Evolutionary conservation across 2,888 invertebrate genomes (phyloP).

Genomic region (Criorhina ranunculi): DNA sequence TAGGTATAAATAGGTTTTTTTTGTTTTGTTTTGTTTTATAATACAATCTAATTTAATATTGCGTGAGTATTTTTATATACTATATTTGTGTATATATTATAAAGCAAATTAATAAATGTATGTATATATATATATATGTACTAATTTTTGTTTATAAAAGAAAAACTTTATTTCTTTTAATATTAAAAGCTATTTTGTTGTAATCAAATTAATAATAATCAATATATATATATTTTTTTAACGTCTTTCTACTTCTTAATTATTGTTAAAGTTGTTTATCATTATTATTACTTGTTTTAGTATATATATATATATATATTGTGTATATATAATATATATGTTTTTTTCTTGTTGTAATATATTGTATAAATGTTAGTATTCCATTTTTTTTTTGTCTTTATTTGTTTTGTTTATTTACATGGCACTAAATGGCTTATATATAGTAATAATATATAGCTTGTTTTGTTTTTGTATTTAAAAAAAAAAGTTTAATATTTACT

Average conservation of each 20-base stretch:
- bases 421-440: conserved; percentile 77
- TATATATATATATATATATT: conserved; percentile 66
- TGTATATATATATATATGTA: conserved; percentile 71
- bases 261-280: conserved; percentile 75
- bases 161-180: conserved; percentile 51
- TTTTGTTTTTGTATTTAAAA: conserved; percentile 64
- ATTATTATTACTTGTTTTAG: conserved; percentile 57
- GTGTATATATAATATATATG: conserved; percentile 71
- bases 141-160: conserved; percentile 66
- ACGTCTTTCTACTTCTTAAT: conserved; percentile 74
- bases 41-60: conserved; percentile 62
- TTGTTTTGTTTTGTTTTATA: conserved; percentile 46
- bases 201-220: conserved; percentile 74
- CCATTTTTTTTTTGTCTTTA: conserved; percentile 73
- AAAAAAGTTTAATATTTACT: conserved; percentile 62
- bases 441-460: conserved; percentile 77
- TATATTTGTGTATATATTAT: conserved; percentile 49
- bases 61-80: conserved; percentile 62
- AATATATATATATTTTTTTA: conserved; percentile 76
- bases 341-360: conserved; percentile 70
- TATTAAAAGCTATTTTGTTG: conserved; percentile 76
- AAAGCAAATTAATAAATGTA: conserved; percentile 74
- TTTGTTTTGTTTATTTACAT: conserved; percentile 77
- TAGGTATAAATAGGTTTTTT: conserved; percentile 62
- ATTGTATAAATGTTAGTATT: conserved; percentile 76